A percentile compares a stretch with the other conserved stretches of the same genome.
Evolutionary conservation across 2,113 vertebrate species (phyloP).

Genomic region (Trematomus loennbergii): DNA sequence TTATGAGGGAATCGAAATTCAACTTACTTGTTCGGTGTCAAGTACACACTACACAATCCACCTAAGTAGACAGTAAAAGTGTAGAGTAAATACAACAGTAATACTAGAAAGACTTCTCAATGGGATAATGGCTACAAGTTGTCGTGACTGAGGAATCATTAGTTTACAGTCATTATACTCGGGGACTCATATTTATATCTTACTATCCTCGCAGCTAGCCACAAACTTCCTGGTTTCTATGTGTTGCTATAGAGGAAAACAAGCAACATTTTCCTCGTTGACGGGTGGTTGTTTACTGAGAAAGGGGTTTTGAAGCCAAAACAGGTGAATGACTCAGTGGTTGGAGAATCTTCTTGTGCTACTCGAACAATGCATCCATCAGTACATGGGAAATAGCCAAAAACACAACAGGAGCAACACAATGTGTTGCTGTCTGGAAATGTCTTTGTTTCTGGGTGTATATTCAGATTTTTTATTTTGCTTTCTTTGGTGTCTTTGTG

Average conservation of each 20-base stretch:
- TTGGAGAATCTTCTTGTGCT: constrained; percentile 68
- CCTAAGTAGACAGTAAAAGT: neutral
- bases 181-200: neutral
- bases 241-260: constrained; percentile 49
- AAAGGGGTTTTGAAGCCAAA: constrained; percentile 37
- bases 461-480: neutral
- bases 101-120: neutral
- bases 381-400: constrained; percentile 87
- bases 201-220: neutral
- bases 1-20: neutral
- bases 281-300: constrained; percentile 32
- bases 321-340: constrained; percentile 82
- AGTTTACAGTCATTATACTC: constrained; percentile 13
- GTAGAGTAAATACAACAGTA: neutral
- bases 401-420: constrained; percentile 77
- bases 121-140: neutral
- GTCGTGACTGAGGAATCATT: neutral
- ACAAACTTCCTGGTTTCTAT: constrained; percentile 30
- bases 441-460: neutral
- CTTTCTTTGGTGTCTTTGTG: neutral
- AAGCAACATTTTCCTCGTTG: constrained; percentile 21
- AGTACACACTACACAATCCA: neutral
- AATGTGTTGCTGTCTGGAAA: neutral
- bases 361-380: constrained; percentile 76
- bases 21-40: too few species aligned